Conservation (phyloP, 1,140 invertebrate species). For the Leucophenga varia region DNA sequence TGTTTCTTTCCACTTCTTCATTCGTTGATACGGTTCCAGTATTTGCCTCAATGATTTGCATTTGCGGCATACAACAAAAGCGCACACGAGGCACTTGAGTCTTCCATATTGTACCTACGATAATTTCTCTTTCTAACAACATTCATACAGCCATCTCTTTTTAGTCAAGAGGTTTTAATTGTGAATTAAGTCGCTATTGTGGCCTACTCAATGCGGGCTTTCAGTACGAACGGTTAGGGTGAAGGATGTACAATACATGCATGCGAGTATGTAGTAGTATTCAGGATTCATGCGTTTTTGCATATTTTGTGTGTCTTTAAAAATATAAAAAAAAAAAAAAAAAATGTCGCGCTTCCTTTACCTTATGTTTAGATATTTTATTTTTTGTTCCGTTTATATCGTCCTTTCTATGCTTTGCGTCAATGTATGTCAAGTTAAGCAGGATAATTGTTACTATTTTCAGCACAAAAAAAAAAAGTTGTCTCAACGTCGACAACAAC, state of each 20-base stretch:
- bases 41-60: slow-evolving; percentile 24
- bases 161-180: slow-evolving; percentile 52
- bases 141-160: slow-evolving; percentile 10
- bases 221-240: too few species aligned
- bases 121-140: too few species aligned
- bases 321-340: too few species aligned
- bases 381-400: slow-evolving; percentile 27
- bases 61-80: slow-evolving; percentile 21
- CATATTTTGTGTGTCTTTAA: slow-evolving; percentile 19
- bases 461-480: slow-evolving; percentile 9
- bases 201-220: slow-evolving; percentile 25
- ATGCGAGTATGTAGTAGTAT: slow-evolving; percentile 44
- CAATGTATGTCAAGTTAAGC: slow-evolving; percentile 21
- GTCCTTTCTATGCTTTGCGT: slow-evolving; percentile 24
- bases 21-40: slow-evolving; percentile 11
- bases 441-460: slow-evolving; percentile 50
- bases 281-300: slow-evolving; percentile 14
- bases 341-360: too few species aligned
- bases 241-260: too few species aligned
- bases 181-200: slow-evolving; percentile 57
- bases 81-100: slow-evolving; percentile 43
- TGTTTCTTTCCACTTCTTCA: background rate
- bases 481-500: background rate
- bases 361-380: slow-evolving; percentile 18
- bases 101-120: too few species aligned